Percentiles rank a stretch among this genome's conserved stretches.
These are phyloP conservation scores for Apoda limacodes DNA, from an alignment of 2,888 invertebrate genomes.

Conservation along the genomic window DNA sequence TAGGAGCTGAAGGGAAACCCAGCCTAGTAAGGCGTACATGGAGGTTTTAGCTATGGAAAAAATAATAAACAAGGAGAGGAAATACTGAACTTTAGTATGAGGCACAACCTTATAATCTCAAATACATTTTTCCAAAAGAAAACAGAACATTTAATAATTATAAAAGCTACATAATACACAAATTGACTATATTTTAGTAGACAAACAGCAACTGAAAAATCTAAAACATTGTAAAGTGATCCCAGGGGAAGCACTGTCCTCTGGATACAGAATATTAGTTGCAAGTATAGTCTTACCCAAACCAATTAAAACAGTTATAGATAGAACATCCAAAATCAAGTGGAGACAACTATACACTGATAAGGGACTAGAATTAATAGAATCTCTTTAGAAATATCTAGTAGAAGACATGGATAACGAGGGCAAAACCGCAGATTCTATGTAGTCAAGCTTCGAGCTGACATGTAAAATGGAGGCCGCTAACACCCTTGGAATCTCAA, in stretches of 20 bases:
- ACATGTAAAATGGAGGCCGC: too few relatives aligned
- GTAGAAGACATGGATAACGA: too few relatives aligned
- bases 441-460: too few relatives aligned
- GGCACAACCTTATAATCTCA: conserved; percentile 3
- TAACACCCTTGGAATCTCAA: too few relatives aligned
- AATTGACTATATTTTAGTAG: conserved; percentile 13
- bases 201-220: not conserved
- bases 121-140: too few relatives aligned
- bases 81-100: conserved; percentile 6
- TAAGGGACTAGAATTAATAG: too few relatives aligned
- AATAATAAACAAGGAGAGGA: conserved; percentile 3
- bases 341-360: too few relatives aligned
- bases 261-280: conserved; percentile 16
- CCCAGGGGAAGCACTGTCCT: conserved; percentile 13
- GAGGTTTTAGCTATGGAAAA: conserved; percentile 1
- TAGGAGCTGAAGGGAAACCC: too few relatives aligned
- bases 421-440: too few relatives aligned
- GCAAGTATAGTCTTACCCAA: conserved; percentile 16
- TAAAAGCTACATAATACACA: conserved; percentile 10
- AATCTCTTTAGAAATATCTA: too few relatives aligned
- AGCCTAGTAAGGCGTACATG: not conserved
- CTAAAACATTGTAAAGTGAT: conserved; percentile 17
- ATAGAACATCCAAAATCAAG: conserved; percentile 1
- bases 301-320: conserved; percentile 2
- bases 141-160: conserved; percentile 11